Conservation (phyloP, 2,888 invertebrate genomes). For the Eristalis tenax region DNA sequence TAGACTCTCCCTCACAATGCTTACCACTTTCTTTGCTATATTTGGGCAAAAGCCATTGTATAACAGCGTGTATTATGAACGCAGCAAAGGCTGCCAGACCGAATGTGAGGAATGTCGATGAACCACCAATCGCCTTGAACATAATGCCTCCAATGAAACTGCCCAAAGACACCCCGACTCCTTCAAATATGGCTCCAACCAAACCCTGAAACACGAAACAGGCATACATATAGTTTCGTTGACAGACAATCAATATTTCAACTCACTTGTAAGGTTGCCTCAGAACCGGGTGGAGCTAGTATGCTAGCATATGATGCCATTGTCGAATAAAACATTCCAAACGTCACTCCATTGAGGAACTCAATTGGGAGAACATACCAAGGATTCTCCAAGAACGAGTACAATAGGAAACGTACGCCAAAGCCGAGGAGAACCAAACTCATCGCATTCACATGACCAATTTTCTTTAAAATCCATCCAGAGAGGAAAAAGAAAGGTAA, state of each 20-base stretch:
- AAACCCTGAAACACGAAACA: conserved; percentile 84
- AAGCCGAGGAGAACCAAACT: conserved; percentile 90
- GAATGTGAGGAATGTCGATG: conserved; percentile 87
- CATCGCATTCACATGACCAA: conserved; percentile 93
- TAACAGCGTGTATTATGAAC: conserved; percentile 83
- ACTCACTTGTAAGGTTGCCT: conserved; percentile 91
- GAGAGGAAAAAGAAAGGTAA: conserved; percentile 93
- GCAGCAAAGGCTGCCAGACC: conserved; percentile 86
- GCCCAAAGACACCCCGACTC: conserved; percentile 90
- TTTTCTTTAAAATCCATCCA: conserved; percentile 87
- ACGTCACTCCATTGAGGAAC: conserved; percentile 92
- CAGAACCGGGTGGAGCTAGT: conserved; percentile 91
- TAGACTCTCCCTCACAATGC: conserved; percentile 53
- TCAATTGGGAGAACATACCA: conserved; percentile 94
- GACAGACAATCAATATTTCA: conserved; percentile 28
- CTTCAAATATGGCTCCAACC: conserved; percentile 93
- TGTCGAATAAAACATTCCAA: conserved; percentile 93
- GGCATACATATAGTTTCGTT: neutral
- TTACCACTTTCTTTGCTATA: conserved; percentile 71
- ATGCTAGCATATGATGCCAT: conserved; percentile 94
- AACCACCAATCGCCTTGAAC: conserved; percentile 85
- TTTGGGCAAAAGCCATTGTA: conserved; percentile 82
- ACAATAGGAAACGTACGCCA: conserved; percentile 90
- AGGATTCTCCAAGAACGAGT: conserved; percentile 89
- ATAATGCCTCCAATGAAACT: conserved; percentile 89